Percentiles rank a stretch among this genome's conserved stretches.
phyloP scores from a whole-genome alignment of 2,113 vertebrate species.

The Dendrocopos noguchii region DNA sequence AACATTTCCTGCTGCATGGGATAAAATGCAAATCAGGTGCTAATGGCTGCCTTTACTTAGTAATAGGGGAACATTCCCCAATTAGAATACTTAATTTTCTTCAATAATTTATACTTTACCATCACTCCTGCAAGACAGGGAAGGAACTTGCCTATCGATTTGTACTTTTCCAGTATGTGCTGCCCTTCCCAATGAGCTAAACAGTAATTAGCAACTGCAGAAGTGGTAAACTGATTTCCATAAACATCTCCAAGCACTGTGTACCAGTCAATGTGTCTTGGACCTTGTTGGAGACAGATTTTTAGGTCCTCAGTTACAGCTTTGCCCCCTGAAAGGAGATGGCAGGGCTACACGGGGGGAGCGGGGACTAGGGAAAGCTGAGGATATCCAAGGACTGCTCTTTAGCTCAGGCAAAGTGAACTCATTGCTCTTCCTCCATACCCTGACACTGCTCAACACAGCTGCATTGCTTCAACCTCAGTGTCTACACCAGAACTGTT shows the following conservation, averaged over 20 bases:
- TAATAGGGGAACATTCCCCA: constrained; percentile 36
- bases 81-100: constrained; percentile 51
- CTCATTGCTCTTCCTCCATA: not conserved
- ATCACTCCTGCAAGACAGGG: constrained; percentile 22
- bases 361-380: not conserved
- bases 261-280: not conserved
- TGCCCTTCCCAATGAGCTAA: not conserved
- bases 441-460: not conserved
- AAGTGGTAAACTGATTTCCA: not conserved
- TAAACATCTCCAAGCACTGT: not conserved
- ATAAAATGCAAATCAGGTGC: constrained; percentile 83
- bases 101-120: constrained; percentile 42
- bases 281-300: not conserved
- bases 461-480: not conserved
- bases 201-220: not conserved
- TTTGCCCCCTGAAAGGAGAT: not conserved
- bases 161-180: not conserved
- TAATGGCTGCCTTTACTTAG: constrained; percentile 53
- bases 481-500: too few species aligned
- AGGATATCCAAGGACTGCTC: not conserved
- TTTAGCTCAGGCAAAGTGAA: not conserved
- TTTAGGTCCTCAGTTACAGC: not conserved
- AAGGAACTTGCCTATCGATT: not conserved
- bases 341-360: not conserved
- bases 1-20: constrained; percentile 86